Base-by-base conservation (phyloP, 2,888 invertebrate genomes). In the Sympetrum striolatum region DNA sequence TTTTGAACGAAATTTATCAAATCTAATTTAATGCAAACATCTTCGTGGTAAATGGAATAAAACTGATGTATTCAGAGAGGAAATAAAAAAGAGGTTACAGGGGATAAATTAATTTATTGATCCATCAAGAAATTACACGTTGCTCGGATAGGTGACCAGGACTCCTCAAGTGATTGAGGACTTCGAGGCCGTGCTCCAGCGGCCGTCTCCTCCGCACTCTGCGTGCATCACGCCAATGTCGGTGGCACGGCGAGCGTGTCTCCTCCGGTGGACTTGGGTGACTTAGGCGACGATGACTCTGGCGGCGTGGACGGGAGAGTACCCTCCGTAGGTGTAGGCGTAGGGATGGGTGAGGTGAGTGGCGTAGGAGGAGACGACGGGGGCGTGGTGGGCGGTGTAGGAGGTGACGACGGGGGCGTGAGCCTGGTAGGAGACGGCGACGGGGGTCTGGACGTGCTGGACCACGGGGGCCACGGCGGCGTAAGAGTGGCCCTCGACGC, bases 401-500 rank as follows among this genome's bases (percentile, higher is more conserved):
- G 92, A 92, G 60, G 91, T 90, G 60, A 91, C 53, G 90, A 91
- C 81, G 80, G 92, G 91, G 90, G 91, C 82, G 82, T 91, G 92
- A 80, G 92, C 92, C 60, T 91, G 90, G 92, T 93, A 92, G 90
- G 92, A 92, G 60, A 93, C 93, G 81, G 92, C 93, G 35, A 93
- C 92, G 91, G 93, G 93, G 60, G 91, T 91, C 82, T 92, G 91
- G 79, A 93, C 92, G 91, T 92, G 91, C 90, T 92, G 91, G 91
- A 93, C 92, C 90, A 93, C 92, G 91, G 93, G 93, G 91, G 92
- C 92, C 91, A 92, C 91, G 91, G 92, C 92, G 91, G 93, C 93
- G 91, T 93, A 93, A 60, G 93, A 93, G 91, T 93, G 93, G 86
- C 92, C 92, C 91, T 93, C 93, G 90, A 92, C 92, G 90, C 92